Conservation (phyloP, 2,888 invertebrate genomes). For the Leucophenga montana region DNA sequence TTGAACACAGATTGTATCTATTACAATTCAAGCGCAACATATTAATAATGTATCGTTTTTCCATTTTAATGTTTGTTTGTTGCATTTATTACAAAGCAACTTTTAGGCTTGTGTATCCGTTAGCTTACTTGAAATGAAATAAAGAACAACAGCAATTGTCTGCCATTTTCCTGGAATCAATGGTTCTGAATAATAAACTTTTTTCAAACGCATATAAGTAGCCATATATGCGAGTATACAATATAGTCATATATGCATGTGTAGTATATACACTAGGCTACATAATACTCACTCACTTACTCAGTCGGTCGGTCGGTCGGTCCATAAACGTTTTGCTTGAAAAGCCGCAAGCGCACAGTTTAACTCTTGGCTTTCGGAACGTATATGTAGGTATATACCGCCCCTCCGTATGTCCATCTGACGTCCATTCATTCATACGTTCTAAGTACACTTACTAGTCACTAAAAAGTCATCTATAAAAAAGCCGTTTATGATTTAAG, state of each 20-base stretch:
- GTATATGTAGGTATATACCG: not conserved
- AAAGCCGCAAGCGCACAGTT: conserved; percentile 17
- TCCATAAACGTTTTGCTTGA: conserved; percentile 9
- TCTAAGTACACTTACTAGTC: not conserved
- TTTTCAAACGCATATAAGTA: not conserved
- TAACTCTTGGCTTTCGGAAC: conserved; percentile 1
- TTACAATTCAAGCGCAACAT: too few relatives aligned
- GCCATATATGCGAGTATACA: not conserved
- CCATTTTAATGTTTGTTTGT: not conserved
- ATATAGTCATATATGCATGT: not conserved
- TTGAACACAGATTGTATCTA: too few relatives aligned
- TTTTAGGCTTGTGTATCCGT: not conserved
- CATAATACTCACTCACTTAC: not conserved
- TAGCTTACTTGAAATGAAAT: conserved; percentile 9
- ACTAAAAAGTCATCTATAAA: not conserved
- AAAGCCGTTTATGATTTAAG: conserved; percentile 63
- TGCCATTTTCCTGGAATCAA: conserved; percentile 29
- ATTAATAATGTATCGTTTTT: not conserved
- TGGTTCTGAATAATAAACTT: conserved; percentile 30
- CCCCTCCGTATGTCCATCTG: not conserved
- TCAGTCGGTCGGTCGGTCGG: not conserved
- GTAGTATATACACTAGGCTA: not conserved
- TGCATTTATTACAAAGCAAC: not conserved
- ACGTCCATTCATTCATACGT: not conserved
- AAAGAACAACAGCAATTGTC: conserved; percentile 20